Base-by-base conservation (phyloP, 2,113 vertebrate genomes). In the Notarius lentiginosus region DNA sequence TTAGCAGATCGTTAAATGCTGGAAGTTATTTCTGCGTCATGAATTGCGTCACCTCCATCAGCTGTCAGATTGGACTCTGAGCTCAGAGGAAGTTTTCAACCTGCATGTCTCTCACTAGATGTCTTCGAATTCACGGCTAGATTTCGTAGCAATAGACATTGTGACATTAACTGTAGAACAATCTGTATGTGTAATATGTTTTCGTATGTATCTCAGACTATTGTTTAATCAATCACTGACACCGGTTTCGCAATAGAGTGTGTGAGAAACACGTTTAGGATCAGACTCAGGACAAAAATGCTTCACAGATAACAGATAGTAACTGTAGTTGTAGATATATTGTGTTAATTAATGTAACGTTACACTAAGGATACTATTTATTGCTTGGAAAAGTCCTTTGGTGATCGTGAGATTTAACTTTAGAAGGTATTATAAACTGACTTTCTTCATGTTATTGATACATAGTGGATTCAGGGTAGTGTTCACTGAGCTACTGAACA, bases 61-160 rank as follows among this genome's bases (percentile, higher is more conserved):
- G 53, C 53, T 49, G 5, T 20, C 17, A 7, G 41, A 34, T 41
- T 20, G 68, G 61, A 89, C 55, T 81, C 34, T 18, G 79, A 60
- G 61, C 60, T 30, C 51, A 47, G 66, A 56, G 49, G 58, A 61
- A 34, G 79, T 30, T 88, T 65, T 73, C 86, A 88, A 84, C n/a
- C 56, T 81, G 81, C 89, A 87, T 84, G 83, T 65, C 34, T 82
- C 58, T 84, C 41, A 47, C 41, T 60, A 88, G 63, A 84, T 7
- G 85, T 55, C 51, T 75, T 84, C 20, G 53, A 85, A 47, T 90
- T 76, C 75, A 81, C 65, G 70, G 30, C 73, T 79, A 77, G 87
- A 58, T 84, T 87, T 84, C 83, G 90, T 91, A 93, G 93, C 92
- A 93, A 91, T 92, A 92, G 84, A 75, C 87, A 85, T 79, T 88